These are phyloP conservation scores for Eunapius fragilis DNA, from an alignment of 37 sponge, comb jelly and placozoan species.

Conservation along the genomic window DNA sequence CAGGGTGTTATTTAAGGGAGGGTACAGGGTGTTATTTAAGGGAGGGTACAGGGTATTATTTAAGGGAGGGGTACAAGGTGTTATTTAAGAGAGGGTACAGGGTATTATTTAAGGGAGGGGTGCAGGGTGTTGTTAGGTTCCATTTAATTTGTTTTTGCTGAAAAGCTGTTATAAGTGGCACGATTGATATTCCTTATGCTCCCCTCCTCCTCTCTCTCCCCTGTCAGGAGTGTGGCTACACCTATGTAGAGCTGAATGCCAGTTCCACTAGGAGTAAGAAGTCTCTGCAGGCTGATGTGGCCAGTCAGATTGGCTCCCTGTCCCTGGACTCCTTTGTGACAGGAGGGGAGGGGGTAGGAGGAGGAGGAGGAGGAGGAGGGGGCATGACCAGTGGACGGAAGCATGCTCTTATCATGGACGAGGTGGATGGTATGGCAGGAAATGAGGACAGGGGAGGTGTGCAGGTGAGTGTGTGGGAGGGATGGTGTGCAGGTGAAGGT, in stretches of 20 bases:
- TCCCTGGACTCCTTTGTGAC: slow-evolving; percentile 63
- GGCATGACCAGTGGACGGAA: slow-evolving; percentile 31
- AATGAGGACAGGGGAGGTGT: slow-evolving; percentile 97
- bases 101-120: too few species aligned
- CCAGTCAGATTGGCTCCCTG: slow-evolving; percentile 63
- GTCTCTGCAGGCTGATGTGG: slow-evolving; percentile 68
- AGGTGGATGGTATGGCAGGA: slow-evolving; percentile 99
- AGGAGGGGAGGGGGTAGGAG: neutral
- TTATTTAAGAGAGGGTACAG: too few species aligned
- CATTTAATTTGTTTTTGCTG: too few species aligned
- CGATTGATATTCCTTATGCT: too few species aligned
- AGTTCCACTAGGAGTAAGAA: slow-evolving; percentile 89
- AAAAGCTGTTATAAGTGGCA: too few species aligned
- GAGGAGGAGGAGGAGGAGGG: neutral
- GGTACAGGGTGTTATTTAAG: too few species aligned
- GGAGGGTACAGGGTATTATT: too few species aligned
- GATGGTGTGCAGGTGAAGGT: neutral
- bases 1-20: too few species aligned
- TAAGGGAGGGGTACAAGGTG: too few species aligned
- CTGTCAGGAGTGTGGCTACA: slow-evolving; percentile 76
- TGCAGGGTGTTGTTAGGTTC: too few species aligned
- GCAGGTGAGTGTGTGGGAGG: slow-evolving; percentile 38
- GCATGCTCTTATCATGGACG: slow-evolving; percentile 96
- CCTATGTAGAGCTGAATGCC: slow-evolving; percentile 91
- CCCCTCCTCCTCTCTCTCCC: neutral